A percentile compares a stretch with the other conserved stretches of the same genome.
Conservation (phyloP, 2,113 vertebrate genomes). For the Hirundichthys speculiger region DNA sequence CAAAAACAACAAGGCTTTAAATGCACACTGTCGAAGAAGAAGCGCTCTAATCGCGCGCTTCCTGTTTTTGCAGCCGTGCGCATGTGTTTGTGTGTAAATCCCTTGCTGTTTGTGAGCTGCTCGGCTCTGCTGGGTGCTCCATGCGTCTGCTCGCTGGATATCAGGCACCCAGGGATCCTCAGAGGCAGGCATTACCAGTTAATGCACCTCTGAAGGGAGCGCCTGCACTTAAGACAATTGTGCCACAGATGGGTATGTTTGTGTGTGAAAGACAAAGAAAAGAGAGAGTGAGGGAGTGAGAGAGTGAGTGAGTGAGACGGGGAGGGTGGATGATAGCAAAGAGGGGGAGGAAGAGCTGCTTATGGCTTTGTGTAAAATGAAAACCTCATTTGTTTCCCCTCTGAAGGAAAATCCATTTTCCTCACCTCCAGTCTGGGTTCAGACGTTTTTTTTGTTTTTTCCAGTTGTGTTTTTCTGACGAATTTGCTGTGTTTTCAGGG, state of each 20-base stretch:
- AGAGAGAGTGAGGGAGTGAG: neutral
- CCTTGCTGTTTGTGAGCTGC: constrained; percentile 54
- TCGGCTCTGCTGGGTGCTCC: constrained; percentile 61
- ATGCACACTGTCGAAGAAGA: constrained; percentile 69
- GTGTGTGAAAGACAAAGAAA: constrained; percentile 31
- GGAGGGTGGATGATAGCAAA: constrained; percentile 24
- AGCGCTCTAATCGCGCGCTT: constrained; percentile 68
- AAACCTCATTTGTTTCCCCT: constrained; percentile 41
- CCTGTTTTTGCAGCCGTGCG: constrained; percentile 66
- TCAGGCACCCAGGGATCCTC: constrained; percentile 57
- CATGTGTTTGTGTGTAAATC: constrained; percentile 40
- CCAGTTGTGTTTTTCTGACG: constrained; percentile 23
- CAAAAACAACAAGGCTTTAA: constrained; percentile 75
- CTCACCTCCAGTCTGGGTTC: constrained; percentile 37
- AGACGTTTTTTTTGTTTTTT: constrained; percentile 62
- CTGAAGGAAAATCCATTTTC: constrained; percentile 47
- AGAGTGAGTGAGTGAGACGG: constrained; percentile 7
- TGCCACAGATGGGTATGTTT: constrained; percentile 35
- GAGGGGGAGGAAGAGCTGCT: constrained; percentile 20
- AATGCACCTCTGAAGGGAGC: constrained; percentile 69
- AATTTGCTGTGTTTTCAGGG: constrained; percentile 6
- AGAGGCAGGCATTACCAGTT: constrained; percentile 62
- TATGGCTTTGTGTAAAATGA: constrained; percentile 28
- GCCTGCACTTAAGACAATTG: constrained; percentile 73
- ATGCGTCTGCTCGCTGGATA: constrained; percentile 56